Base-by-base conservation (phyloP, 2,797 vertebrate species). In the Carduelis carduelis region DNA sequence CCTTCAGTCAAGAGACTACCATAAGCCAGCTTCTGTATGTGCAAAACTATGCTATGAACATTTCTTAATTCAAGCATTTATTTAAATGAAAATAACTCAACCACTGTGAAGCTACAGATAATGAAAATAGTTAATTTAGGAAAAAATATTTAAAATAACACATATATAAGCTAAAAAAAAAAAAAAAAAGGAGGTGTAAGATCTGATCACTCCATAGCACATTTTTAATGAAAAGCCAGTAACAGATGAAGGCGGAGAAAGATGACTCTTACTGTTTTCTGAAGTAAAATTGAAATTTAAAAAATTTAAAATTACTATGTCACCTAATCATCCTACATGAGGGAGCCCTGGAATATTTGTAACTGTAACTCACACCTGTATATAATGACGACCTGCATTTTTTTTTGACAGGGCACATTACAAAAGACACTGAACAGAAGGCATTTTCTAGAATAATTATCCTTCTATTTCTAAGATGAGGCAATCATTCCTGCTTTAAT, bases 371-470 rank as follows among this genome's bases (percentile, higher is more conserved):
- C 37, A 23, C 10, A 16, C 0, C 1, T 11, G 18, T 20, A 22
- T 20, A 24, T 30, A 68, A 61, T 13, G 28, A 66, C n/a, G 56
- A 65, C 12, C 19, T 71, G 23, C 7, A 12, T 49, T 84, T 49
- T 47, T 47, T 61, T 77, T 41, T 55, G 19, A 68, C 15, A 21
- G 11, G 11, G 28, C n/a, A 56, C 35, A 57, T 53, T 23, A 91
- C 64, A 75, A 75, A 87, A 83, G 46, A 49, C 41, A 92, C 9
- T 8, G 17, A 87, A 66, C 35, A 78, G 57, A 81, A 80, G 23
- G 82, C 47, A 65, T 68, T 68, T 95, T 95, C 93, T 83, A 80
- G 90, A 95, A 89, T 60, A 79, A 86, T 39, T 79, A 84, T 8
- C 43, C 39, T 71, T 77, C 44, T 18, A 16, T 66, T 88, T 91